Evolutionary conservation across 2,888 invertebrate species (phyloP).

Genomic region (Buathra laborator): DNA sequence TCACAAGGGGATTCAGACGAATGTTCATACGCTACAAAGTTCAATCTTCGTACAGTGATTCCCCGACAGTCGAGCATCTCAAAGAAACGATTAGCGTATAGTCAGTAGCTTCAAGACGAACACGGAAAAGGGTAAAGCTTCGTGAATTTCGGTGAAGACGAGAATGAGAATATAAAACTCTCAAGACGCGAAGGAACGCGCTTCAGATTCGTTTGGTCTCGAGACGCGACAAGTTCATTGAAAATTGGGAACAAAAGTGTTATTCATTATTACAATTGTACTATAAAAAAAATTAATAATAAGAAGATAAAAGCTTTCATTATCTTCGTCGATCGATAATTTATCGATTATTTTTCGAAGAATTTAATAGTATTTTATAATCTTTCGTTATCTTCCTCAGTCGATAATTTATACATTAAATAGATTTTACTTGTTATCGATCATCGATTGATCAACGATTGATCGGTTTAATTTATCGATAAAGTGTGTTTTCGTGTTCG

Average conservation of each 20-base stretch:
- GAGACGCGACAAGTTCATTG: background rate
- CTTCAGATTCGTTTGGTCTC: conserved; percentile 5
- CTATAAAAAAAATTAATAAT: too few species aligned
- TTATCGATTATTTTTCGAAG: too few species aligned
- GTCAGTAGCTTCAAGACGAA: background rate
- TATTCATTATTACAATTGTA: background rate
- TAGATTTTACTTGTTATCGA: too few species aligned
- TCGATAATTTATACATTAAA: too few species aligned
- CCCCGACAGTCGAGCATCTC: background rate
- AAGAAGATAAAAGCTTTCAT: too few species aligned
- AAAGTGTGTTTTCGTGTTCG: too few species aligned
- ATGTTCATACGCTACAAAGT: background rate
- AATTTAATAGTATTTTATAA: too few species aligned
- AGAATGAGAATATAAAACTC: conserved; percentile 4
- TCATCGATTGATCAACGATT: too few species aligned
- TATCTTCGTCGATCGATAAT: too few species aligned
- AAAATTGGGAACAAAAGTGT: background rate
- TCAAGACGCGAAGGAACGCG: background rate
- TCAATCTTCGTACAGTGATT: background rate
- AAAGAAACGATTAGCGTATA: background rate
- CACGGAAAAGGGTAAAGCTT: background rate
- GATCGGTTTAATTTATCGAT: too few species aligned
- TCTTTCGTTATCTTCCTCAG: too few species aligned
- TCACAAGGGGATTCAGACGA: background rate
- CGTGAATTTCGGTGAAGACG: background rate